A percentile compares a stretch with the other conserved stretches of the same genome.
Conservation (phyloP, 2,113 vertebrate genomes). For the Archilochus colubris region DNA sequence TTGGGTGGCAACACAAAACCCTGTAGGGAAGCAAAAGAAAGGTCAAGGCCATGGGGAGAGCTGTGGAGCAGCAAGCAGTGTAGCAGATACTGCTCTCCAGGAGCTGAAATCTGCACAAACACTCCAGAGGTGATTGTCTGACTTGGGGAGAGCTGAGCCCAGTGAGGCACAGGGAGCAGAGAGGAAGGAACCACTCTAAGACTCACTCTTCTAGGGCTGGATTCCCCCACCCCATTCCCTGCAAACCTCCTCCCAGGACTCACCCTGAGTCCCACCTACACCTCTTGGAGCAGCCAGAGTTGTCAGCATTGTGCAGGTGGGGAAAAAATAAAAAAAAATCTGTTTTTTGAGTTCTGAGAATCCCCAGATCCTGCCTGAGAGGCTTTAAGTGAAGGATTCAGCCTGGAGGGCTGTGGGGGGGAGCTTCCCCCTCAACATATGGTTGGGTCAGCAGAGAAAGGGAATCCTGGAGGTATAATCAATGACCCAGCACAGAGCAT, state of each 20-base stretch:
- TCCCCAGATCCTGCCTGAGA: too few relatives aligned
- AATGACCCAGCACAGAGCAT: neutral
- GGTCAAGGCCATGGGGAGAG: neutral
- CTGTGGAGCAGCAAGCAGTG: neutral
- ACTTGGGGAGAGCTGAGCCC: neutral
- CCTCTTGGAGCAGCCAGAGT: fast-evolving
- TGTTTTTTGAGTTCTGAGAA: too few relatives aligned
- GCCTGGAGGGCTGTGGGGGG: too few relatives aligned
- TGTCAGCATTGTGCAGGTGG: neutral
- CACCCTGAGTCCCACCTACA: neutral
- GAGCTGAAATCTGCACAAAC: neutral
- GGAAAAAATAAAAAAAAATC: too few relatives aligned
- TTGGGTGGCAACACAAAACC: neutral
- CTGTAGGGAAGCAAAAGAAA: neutral
- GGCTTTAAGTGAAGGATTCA: too few relatives aligned
- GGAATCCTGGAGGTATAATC: neutral
- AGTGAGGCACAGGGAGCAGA: neutral
- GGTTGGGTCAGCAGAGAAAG: neutral
- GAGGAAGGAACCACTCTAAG: neutral
- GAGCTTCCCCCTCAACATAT: neutral
- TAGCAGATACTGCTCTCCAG: neutral
- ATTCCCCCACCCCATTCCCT: neutral
- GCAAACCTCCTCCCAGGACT: neutral
- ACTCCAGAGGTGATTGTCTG: neutral
- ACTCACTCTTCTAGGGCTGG: neutral